Base-by-base conservation (phyloP, 2,797 vertebrate genomes). In the Balearica regulorum region DNA sequence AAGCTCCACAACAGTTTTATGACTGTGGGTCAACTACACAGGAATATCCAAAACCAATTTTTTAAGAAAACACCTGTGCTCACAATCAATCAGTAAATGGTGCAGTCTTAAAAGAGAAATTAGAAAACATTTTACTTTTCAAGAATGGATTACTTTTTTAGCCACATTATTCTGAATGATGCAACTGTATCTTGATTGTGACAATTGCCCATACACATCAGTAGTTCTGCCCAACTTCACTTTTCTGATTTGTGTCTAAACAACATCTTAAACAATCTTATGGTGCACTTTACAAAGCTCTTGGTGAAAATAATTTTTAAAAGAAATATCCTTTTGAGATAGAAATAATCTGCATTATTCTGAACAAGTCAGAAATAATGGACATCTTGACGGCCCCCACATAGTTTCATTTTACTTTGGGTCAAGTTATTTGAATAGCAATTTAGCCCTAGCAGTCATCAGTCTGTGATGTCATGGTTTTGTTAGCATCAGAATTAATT, bases 21-120 rank as follows among this genome's bases (percentile, higher is more conserved):
- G 35, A 75, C 29, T 41, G 13, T 46, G 28, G 9, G 57, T 5
- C 71, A 79, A 22, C 11, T 10, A 29, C 1, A 24, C 1, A 14
- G 29, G 11, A 78, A 68, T n/a, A 71, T 3, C 3, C 0, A 2
- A 35, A 35, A 65, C 46, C n/a, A 5, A 0, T 5, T 4, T n/a
- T 39, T 68, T 28, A 82, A 66, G 39, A n/a, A 84, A 17, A 81
- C 33, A 78, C 5, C 7, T 64, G 17, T 46, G 29, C n/a, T 25
- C 29, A 46, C 10, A 60, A 21, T 64, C 35, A 73, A 21, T 66
- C 61, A 87, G 49, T 19, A 71, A 60, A 29, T 71, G 43, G 84
- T 15, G 8, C 49, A 82, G 10, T 31, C 9, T 43, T 65, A 25
- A 57, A 90, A 89, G 37, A 78, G 39, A 73, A 78, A 75, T 57